phyloP scores from a whole-genome alignment of 2,888 invertebrate species.

The Augiades crinisus region DNA sequence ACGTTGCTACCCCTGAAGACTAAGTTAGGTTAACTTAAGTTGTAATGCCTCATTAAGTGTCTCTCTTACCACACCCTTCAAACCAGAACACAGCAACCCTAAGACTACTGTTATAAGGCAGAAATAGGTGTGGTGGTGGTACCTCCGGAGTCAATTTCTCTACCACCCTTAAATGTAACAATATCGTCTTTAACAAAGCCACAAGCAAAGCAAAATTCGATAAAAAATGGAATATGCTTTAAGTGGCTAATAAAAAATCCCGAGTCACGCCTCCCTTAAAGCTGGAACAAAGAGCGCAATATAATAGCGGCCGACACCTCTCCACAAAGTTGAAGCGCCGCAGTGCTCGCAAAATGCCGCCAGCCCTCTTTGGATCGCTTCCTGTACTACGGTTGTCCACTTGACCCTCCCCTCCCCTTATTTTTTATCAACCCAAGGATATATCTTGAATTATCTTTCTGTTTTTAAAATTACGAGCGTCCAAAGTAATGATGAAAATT shows the following conservation, averaged over 20 bases:
- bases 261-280: not conserved
- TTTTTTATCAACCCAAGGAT: not conserved
- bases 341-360: not conserved
- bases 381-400: not conserved
- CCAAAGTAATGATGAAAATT: too few relatives aligned
- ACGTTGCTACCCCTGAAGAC: too few relatives aligned
- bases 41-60: too few relatives aligned
- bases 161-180: too few relatives aligned
- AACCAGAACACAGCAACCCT: too few relatives aligned
- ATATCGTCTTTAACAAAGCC: too few relatives aligned
- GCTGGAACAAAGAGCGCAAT: not conserved
- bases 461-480: not conserved
- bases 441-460: not conserved
- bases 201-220: not conserved
- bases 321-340: not conserved
- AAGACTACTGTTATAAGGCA: too few relatives aligned
- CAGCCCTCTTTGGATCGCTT: not conserved
- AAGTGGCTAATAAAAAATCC: slow-evolving; percentile 4
- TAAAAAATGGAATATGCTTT: too few relatives aligned
- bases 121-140: too few relatives aligned
- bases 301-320: not conserved
- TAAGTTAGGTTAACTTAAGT: too few relatives aligned
- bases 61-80: too few relatives aligned
- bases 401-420: not conserved
- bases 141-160: too few relatives aligned